These are phyloP conservation scores for Bombus fervidus DNA, from an alignment of 1,140 invertebrate species.

Conservation along the genomic window DNA sequence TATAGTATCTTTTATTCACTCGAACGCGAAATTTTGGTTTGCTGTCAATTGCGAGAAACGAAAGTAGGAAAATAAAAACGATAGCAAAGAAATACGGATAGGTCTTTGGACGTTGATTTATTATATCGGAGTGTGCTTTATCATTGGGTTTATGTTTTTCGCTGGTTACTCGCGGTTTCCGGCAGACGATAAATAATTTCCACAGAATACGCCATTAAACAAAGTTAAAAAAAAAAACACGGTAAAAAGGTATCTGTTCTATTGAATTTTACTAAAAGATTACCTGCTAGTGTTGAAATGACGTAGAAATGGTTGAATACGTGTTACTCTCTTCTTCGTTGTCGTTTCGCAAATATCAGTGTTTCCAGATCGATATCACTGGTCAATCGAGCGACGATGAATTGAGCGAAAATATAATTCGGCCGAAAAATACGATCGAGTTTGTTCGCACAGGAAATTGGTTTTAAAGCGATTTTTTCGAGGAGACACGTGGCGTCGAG, in stretches of 20 bases:
- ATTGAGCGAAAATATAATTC: not conserved
- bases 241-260: too few relatives aligned
- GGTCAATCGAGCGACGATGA: not conserved
- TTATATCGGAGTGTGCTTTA: not conserved
- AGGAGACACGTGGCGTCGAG: constrained; percentile 64
- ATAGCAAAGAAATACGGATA: not conserved
- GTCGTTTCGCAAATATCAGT: not conserved
- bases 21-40: not conserved
- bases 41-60: too few relatives aligned
- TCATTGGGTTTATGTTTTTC: too few relatives aligned
- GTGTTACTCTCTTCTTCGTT: not conserved
- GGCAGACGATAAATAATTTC: not conserved
- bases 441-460: not conserved
- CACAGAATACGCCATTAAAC: not conserved
- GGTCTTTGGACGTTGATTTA: not conserved
- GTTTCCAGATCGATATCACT: not conserved
- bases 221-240: too few relatives aligned
- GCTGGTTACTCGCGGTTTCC: not conserved
- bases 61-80: not conserved
- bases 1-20: not conserved
- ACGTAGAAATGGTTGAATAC: not conserved
- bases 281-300: constrained; percentile 2
- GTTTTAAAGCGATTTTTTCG: constrained; percentile 3
- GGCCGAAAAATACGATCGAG: too few relatives aligned
- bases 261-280: not conserved